A percentile compares a stretch with the other conserved stretches of the same genome.
These are phyloP conservation scores for Puffinus mauretanicus DNA, from an alignment of 2,113 vertebrate genomes.

Conservation along the genomic window DNA sequence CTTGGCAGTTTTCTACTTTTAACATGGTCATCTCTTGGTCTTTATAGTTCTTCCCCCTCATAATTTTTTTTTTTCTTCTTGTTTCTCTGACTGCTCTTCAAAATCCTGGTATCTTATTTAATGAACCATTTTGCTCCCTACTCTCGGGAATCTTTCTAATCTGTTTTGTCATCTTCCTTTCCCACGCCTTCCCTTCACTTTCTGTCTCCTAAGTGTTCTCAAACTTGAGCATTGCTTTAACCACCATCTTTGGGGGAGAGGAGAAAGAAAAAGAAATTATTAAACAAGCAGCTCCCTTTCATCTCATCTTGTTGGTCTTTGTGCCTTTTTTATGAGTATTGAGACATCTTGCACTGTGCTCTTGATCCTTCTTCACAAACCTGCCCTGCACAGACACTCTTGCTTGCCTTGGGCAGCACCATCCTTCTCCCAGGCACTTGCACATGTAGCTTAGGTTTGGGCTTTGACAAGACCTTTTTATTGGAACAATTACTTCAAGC, in stretches of 20 bases:
- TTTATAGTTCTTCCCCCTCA: neutral
- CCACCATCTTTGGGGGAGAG: neutral
- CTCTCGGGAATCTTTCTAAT: neutral
- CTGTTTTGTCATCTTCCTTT: neutral
- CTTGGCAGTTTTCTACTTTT: neutral
- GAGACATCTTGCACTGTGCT: fast-evolving
- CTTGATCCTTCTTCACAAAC: neutral
- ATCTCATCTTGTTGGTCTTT: neutral
- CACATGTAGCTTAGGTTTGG: neutral
- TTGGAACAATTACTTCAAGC: neutral
- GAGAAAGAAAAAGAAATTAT: neutral
- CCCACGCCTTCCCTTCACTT: neutral
- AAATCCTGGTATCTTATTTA: neutral
- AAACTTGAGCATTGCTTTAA: neutral
- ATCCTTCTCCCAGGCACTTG: neutral
- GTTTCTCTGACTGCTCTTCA: neutral
- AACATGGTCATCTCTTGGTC: neutral
- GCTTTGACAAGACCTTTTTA: neutral
- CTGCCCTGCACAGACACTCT: neutral
- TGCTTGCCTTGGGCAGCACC: neutral
- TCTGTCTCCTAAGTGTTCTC: neutral
- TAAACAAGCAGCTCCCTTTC: neutral
- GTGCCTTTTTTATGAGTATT: neutral
- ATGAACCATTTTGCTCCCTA: neutral
- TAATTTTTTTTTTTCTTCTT: neutral